phyloP scores from a whole-genome alignment of 2,888 invertebrate species.

The Drosophila suboccidentalis region DNA sequence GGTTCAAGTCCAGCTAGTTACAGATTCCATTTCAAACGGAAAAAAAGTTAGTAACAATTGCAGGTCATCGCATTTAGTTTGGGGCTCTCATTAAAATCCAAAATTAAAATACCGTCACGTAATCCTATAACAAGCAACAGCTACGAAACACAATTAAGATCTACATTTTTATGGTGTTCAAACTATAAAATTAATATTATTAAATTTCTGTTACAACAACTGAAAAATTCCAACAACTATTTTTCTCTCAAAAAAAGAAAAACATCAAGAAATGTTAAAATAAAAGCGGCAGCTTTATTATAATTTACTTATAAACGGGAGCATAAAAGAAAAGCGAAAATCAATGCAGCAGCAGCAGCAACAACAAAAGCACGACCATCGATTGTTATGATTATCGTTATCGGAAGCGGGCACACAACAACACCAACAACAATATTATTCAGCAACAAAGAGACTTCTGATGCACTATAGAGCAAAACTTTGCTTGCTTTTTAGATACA shows the following conservation, averaged over 20 bases:
- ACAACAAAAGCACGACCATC: slow-evolving; percentile 16
- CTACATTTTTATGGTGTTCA: slow-evolving; percentile 77
- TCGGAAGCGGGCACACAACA: slow-evolving; percentile 54
- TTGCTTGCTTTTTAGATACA: background rate
- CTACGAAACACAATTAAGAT: slow-evolving; percentile 73
- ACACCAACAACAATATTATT: slow-evolving; percentile 16
- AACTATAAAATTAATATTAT: slow-evolving; percentile 78
- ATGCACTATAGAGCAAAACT: slow-evolving; percentile 7
- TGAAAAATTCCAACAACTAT: slow-evolving; percentile 14
- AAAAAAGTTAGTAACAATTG: slow-evolving; percentile 13
- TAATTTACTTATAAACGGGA: slow-evolving; percentile 53
- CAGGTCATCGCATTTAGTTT: slow-evolving; percentile 61
- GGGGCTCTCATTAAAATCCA: slow-evolving; percentile 66
- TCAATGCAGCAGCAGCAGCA: slow-evolving; percentile 38
- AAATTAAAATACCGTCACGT: slow-evolving; percentile 79
- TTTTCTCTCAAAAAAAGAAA: slow-evolving; percentile 22
- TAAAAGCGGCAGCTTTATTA: slow-evolving; percentile 34
- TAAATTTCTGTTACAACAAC: slow-evolving; percentile 71
- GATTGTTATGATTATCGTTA: slow-evolving; percentile 56
- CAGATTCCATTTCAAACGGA: slow-evolving; percentile 37
- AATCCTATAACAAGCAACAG: slow-evolving; percentile 71
- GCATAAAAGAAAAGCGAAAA: slow-evolving; percentile 70
- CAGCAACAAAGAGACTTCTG: background rate
- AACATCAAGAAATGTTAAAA: slow-evolving; percentile 1
- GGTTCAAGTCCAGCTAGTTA: slow-evolving; percentile 34